These are phyloP conservation scores for Zoanthus sociatus DNA, from an alignment of 92 coral and sea anemone genomes.

Conservation along the genomic window DNA sequence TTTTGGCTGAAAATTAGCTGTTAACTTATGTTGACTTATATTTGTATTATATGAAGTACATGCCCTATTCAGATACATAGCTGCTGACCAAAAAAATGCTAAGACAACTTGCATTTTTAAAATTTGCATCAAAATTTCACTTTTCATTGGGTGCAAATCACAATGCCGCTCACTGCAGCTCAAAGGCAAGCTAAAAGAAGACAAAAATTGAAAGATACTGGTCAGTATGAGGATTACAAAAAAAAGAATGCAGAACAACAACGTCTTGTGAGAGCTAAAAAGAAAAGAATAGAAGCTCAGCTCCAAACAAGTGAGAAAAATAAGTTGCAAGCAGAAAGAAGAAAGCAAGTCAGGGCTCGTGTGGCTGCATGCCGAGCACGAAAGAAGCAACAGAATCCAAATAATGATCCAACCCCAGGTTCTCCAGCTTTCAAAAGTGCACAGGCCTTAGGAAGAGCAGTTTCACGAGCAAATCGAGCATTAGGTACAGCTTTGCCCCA, in stretches of 20 bases:
- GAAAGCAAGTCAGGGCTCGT: conserved; percentile 55
- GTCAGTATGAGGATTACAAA: conserved; percentile 56
- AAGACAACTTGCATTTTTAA: conserved; percentile 26
- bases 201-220: conserved; percentile 40
- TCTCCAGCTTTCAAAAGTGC: conserved; percentile 56
- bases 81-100: conserved; percentile 35
- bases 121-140: conserved; percentile 7
- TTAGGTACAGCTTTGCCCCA: conserved; percentile 42
- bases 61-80: conserved; percentile 29
- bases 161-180: conserved; percentile 58
- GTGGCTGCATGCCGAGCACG: conserved; percentile 44
- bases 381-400: conserved; percentile 55
- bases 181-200: conserved; percentile 55
- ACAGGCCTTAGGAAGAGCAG: conserved; percentile 58
- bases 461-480: conserved; percentile 47
- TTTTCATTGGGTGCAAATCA: conserved; percentile 36
- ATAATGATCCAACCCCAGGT: conserved; percentile 57
- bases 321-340: conserved; percentile 45
- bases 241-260: conserved; percentile 53
- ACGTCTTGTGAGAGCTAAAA: conserved; percentile 41
- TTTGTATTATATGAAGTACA: conserved; percentile 35
- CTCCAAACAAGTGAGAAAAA: conserved; percentile 48
- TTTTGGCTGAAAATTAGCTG: too few species aligned
- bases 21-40: not conserved
- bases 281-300: conserved; percentile 53